A percentile compares a stretch with the other conserved stretches of the same genome.
Evolutionary conservation across 1,140 invertebrate species (phyloP).

Genomic region (Drosophila gunungcola): DNA sequence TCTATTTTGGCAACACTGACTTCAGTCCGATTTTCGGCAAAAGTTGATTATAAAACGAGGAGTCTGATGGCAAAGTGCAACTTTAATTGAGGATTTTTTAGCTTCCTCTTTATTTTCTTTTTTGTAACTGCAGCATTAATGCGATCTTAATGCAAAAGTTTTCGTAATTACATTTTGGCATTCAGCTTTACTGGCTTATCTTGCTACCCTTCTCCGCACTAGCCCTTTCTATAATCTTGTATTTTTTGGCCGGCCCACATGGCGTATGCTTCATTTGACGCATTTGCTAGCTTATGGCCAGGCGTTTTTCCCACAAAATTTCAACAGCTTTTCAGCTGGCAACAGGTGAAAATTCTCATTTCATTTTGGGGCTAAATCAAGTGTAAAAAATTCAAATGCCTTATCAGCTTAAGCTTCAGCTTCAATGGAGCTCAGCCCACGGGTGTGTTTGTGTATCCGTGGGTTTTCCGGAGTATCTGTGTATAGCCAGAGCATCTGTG

Average conservation of each 20-base stretch:
- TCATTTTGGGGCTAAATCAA: constrained; percentile 62
- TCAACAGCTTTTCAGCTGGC: constrained; percentile 41
- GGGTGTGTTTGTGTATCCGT: constrained; percentile 4
- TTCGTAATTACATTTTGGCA: constrained; percentile 50
- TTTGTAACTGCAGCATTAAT: constrained; percentile 33
- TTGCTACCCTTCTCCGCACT: constrained; percentile 1
- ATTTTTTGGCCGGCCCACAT: constrained; percentile 20
- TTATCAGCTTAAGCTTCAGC: constrained; percentile 64
- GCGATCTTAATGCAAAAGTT: constrained; percentile 48
- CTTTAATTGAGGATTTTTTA: constrained; percentile 47
- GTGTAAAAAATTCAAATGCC: constrained; percentile 67
- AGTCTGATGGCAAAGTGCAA: constrained; percentile 37
- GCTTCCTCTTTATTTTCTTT: not conserved
- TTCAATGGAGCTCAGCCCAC: constrained; percentile 47
- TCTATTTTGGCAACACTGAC: not conserved
- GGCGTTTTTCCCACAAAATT: constrained; percentile 24
- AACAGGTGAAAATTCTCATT: constrained; percentile 60
- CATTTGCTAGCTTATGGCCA: constrained; percentile 13
- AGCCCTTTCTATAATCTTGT: not conserved
- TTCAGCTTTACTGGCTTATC: constrained; percentile 37
- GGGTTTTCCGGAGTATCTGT: constrained; percentile 15
- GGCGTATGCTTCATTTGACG: constrained; percentile 53
- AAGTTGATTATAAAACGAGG: constrained; percentile 47
- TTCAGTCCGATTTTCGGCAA: constrained; percentile 12
- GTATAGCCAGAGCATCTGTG: constrained; percentile 8